Conservation (phyloP, 1,140 invertebrate species). For the Drosophila bocki region DNA sequence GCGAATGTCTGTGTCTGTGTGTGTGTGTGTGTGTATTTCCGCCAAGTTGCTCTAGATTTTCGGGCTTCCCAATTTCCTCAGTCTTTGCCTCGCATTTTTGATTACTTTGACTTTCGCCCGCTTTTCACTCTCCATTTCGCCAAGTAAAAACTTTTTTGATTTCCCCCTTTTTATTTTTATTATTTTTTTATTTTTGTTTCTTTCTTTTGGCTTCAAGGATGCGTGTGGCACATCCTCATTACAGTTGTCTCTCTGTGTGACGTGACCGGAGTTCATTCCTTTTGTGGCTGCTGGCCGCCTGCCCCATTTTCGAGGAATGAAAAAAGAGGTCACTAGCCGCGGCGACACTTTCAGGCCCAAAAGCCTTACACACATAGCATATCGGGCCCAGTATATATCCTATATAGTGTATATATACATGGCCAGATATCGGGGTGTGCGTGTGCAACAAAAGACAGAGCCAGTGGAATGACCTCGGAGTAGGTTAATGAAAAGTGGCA, state of each 20-base stretch:
- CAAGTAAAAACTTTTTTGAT: constrained; percentile 39
- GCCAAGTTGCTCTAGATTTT: constrained; percentile 62
- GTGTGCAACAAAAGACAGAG: constrained; percentile 56
- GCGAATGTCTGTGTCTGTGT: constrained; percentile 9
- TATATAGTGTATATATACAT: constrained; percentile 17
- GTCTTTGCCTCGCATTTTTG: constrained; percentile 43
- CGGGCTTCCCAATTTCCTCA: constrained; percentile 14
- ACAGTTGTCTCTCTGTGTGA: constrained; percentile 48
- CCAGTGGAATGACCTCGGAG: constrained; percentile 78
- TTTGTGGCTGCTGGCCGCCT: constrained; percentile 1
- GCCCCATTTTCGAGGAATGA: constrained; percentile 47
- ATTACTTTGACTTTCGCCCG: constrained; percentile 64
- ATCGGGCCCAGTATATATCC: constrained; percentile 7
- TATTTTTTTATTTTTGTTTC: neutral
- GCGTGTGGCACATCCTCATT: constrained; percentile 8
- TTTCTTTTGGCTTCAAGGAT: constrained; percentile 17
- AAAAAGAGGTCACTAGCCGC: constrained; percentile 69
- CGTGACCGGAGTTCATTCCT: constrained; percentile 60
- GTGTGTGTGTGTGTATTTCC: constrained; percentile 25
- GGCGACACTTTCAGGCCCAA: constrained; percentile 38
- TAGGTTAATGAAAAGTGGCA: constrained; percentile 74
- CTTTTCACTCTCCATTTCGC: constrained; percentile 46
- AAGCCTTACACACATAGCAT: neutral
- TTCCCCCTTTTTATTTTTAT: neutral
- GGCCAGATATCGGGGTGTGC: constrained; percentile 16